A percentile compares a stretch with the other conserved stretches of the same genome.
These are phyloP conservation scores for Sinotaia quadrata DNA, from an alignment of 2,888 invertebrate species.

Conservation along the genomic window DNA sequence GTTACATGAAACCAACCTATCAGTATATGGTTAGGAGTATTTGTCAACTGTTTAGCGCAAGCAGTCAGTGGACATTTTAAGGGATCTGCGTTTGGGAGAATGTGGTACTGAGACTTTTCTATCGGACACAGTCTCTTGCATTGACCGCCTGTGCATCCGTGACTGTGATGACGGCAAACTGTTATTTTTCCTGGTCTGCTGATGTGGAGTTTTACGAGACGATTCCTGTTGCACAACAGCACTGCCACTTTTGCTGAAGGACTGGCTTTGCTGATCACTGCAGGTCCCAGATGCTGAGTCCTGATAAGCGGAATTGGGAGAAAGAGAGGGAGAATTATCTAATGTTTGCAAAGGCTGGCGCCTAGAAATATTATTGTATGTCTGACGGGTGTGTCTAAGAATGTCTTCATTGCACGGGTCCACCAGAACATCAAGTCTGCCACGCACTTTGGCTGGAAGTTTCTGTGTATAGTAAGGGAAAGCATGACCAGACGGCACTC, in stretches of 20 bases:
- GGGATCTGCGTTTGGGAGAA: too few relatives aligned
- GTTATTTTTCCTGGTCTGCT: not conserved
- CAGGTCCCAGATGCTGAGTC: slow-evolving; percentile 1
- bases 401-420: not conserved
- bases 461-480: not conserved
- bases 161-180: not conserved
- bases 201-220: not conserved
- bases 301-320: slow-evolving; percentile 40
- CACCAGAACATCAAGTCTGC: not conserved
- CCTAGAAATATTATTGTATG: not conserved
- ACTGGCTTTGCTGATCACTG: not conserved
- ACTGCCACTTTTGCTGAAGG: not conserved
- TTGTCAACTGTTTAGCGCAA: slow-evolving; percentile 2
- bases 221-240: not conserved
- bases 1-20: too few relatives aligned
- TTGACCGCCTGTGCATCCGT: too few relatives aligned
- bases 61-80: slow-evolving; percentile 5
- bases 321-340: slow-evolving; percentile 54
- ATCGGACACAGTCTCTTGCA: too few relatives aligned
- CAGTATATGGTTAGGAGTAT: too few relatives aligned
- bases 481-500: not conserved
- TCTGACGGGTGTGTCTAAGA: too few relatives aligned
- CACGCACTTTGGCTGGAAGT: not conserved
- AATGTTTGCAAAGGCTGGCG: slow-evolving; percentile 49
- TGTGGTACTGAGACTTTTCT: too few relatives aligned